Conservation (phyloP, 2,888 invertebrate genomes). For the Trilocha varians region DNA sequence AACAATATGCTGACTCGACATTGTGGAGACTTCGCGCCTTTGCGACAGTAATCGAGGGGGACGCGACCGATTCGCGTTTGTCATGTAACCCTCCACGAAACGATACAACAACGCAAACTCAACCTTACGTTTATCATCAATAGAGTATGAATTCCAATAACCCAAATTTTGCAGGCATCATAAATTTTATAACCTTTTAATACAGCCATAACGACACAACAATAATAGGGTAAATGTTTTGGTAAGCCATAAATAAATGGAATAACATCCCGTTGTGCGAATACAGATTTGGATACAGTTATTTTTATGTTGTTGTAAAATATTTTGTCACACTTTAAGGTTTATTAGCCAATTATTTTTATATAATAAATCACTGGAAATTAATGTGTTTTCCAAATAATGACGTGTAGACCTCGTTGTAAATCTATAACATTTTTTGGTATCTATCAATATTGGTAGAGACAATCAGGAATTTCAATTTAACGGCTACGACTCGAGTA, state of each 20-base stretch:
- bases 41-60: slow-evolving; percentile 63
- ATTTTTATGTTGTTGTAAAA: slow-evolving; percentile 7
- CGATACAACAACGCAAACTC: slow-evolving; percentile 16
- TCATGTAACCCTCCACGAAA: slow-evolving; percentile 46
- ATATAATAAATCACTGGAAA: background rate
- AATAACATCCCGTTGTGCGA: slow-evolving; percentile 47
- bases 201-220: slow-evolving; percentile 68
- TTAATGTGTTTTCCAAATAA: background rate
- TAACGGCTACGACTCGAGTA: no score
- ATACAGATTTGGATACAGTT: slow-evolving; percentile 33
- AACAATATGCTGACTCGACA: slow-evolving; percentile 65
- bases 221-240: slow-evolving; percentile 73
- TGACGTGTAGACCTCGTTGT: no score
- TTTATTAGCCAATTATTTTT: background rate
- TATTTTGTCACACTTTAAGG: slow-evolving; percentile 3
- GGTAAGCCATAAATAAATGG: slow-evolving; percentile 69
- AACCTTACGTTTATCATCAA: slow-evolving; percentile 4
- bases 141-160: slow-evolving; percentile 17
- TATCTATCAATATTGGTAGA: no score
- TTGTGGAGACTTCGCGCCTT: slow-evolving; percentile 55
- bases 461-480: no score
- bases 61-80: slow-evolving; percentile 48
- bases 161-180: slow-evolving; percentile 48
- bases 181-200: slow-evolving; percentile 71
- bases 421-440: no score